A percentile compares a stretch with the other conserved stretches of the same genome.
Conservation (phyloP, 2,113 vertebrate genomes). For the Eudyptes chrysolophus region DNA sequence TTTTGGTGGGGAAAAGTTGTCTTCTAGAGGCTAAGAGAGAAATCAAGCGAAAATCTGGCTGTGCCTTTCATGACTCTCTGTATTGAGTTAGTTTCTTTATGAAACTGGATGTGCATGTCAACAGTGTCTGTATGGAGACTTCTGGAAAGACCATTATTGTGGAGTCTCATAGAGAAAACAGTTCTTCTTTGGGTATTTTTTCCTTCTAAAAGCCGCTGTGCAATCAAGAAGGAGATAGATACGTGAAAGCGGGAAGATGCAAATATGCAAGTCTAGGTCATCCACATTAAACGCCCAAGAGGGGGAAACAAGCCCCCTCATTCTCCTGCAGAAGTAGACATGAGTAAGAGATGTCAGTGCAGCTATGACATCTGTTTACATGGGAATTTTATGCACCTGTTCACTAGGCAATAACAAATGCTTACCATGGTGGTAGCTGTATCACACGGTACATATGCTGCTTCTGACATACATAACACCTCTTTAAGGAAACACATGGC, state of each 20-base stretch:
- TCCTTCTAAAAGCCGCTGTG: neutral
- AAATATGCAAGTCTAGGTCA: conserved; percentile 24
- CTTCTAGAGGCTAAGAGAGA: neutral
- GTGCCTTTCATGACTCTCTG: neutral
- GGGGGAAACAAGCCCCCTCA: conserved; percentile 43
- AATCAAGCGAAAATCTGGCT: neutral
- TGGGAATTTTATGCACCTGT: conserved; percentile 72
- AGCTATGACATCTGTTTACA: conserved; percentile 69
- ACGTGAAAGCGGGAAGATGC: neutral
- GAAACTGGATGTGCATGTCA: neutral
- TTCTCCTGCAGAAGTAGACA: conserved; percentile 43
- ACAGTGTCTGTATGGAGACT: neutral
- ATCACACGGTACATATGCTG: conserved; percentile 77
- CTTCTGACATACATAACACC: conserved; percentile 78
- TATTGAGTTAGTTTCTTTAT: neutral
- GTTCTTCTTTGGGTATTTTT: neutral
- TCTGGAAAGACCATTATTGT: neutral
- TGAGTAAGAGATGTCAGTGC: conserved; percentile 39
- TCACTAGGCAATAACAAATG: conserved; percentile 70
- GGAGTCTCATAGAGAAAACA: neutral
- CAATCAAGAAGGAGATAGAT: neutral
- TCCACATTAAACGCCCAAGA: conserved; percentile 28
- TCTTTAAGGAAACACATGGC: conserved; percentile 78
- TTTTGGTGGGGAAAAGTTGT: neutral
- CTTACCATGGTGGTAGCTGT: conserved; percentile 64